These are phyloP conservation scores for Trichoplusia ni DNA, from an alignment of 1,140 invertebrate species.

Conservation along the genomic window DNA sequence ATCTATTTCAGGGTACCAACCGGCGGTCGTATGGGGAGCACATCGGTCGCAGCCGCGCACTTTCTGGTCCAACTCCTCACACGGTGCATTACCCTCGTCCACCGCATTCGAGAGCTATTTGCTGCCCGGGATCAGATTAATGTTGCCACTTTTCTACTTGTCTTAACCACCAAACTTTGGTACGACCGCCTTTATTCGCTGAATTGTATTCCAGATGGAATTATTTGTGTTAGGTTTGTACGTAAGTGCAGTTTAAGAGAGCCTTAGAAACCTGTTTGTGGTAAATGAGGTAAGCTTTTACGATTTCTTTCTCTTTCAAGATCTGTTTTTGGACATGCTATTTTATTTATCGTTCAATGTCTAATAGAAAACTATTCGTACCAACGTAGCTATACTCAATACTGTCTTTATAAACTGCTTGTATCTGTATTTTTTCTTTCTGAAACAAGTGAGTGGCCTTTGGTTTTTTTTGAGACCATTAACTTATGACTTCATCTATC, in stretches of 20 bases:
- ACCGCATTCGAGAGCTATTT: conserved; percentile 73
- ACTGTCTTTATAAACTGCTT: too few species aligned
- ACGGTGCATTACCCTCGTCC: conserved; percentile 74
- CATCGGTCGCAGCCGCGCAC: conserved; percentile 41
- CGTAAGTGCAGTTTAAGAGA: conserved; percentile 2
- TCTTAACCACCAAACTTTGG: conserved; percentile 54
- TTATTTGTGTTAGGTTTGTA: conserved; percentile 18
- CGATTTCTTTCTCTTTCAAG: too few species aligned
- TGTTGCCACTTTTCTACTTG: conserved; percentile 71
- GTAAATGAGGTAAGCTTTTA: too few species aligned
- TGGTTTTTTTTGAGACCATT: too few species aligned
- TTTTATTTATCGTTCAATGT: too few species aligned
- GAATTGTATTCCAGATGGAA: conserved; percentile 34
- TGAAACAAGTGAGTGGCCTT: too few species aligned
- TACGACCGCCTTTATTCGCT: conserved; percentile 31
- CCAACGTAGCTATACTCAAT: too few species aligned
- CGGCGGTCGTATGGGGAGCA: conserved; percentile 32
- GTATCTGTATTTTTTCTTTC: too few species aligned
- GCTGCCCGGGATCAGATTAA: conserved; percentile 73
- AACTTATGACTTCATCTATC: too few species aligned
- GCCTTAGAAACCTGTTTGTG: too few species aligned
- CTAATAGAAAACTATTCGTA: too few species aligned
- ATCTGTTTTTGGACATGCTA: too few species aligned
- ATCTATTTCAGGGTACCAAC: neutral
- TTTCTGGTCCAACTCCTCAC: conserved; percentile 67